Percentiles rank a stretch among this genome's conserved stretches.
phyloP scores from a whole-genome alignment of 2,888 invertebrate genomes.

The Ophraella communa region DNA sequence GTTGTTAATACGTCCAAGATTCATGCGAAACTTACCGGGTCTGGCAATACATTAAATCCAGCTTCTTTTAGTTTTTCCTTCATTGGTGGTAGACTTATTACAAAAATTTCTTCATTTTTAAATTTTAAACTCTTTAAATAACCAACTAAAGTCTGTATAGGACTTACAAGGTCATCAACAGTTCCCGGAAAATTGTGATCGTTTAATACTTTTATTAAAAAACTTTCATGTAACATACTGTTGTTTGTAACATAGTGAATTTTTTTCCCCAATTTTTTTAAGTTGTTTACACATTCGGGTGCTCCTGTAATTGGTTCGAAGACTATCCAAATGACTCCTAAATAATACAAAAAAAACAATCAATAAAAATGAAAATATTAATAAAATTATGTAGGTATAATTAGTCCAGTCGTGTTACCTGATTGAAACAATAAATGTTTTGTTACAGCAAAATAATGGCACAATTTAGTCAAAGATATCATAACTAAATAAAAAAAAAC shows the following conservation, averaged over 20 bases:
- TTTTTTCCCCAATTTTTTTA: constrained; percentile 19
- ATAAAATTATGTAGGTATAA: too few relatives aligned
- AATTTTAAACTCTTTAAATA: constrained; percentile 13
- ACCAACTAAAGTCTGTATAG: neutral
- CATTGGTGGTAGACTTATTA: constrained; percentile 1
- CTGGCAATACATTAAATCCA: constrained; percentile 11
- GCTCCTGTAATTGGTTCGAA: constrained; percentile 20
- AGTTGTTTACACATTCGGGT: constrained; percentile 8
- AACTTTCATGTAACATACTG: neutral
- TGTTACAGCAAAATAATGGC: too few relatives aligned
- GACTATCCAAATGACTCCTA: constrained; percentile 17
- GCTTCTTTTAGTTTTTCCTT: constrained; percentile 16
- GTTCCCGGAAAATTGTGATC: constrained; percentile 8
- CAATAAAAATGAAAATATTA: neutral
- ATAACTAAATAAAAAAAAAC: too few relatives aligned
- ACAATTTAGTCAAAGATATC: too few relatives aligned
- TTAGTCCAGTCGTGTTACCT: too few relatives aligned
- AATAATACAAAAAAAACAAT: constrained; percentile 2
- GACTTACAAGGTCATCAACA: constrained; percentile 16
- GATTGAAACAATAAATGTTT: too few relatives aligned
- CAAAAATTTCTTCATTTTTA: constrained; percentile 12
- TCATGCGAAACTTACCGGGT: constrained; percentile 20
- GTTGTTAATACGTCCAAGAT: too few relatives aligned
- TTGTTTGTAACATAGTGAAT: constrained; percentile 25
- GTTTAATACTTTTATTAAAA: neutral